phyloP scores from a whole-genome alignment of 2,113 vertebrate genomes.

The Cavia aperea region DNA sequence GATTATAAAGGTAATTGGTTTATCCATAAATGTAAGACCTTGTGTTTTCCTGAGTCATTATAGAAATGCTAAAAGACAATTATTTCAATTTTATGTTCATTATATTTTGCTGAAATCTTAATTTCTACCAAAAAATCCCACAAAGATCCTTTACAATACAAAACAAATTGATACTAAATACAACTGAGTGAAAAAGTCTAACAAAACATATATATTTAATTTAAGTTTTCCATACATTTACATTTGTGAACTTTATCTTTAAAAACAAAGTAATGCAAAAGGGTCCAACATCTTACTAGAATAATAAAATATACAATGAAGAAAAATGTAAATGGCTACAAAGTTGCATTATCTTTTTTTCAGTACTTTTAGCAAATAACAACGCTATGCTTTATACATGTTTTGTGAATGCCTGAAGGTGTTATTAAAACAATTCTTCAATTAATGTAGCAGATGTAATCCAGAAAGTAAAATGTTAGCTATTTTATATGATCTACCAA shows the following conservation, averaged over 20 bases:
- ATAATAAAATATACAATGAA: not conserved
- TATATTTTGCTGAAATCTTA: not conserved
- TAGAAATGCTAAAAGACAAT: not conserved
- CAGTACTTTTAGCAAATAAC: not conserved
- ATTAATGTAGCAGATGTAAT: constrained; percentile 42
- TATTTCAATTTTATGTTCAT: not conserved
- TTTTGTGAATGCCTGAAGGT: not conserved
- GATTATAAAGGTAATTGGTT: not conserved
- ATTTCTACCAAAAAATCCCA: not conserved
- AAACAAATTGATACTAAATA: not conserved
- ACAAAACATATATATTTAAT: not conserved
- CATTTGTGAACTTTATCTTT: not conserved
- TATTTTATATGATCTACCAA: constrained; percentile 15
- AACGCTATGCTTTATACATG: not conserved
- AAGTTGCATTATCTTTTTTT: not conserved
- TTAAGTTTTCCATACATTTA: not conserved
- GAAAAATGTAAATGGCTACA: not conserved
- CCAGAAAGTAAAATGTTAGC: not conserved
- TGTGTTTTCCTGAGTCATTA: not conserved
- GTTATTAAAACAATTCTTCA: not conserved
- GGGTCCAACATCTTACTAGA: not conserved
- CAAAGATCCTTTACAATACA: not conserved
- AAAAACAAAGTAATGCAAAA: not conserved
- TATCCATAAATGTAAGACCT: not conserved
- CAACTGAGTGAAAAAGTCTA: not conserved